Evolutionary conservation across 2,797 vertebrate species (phyloP).

Genomic region (Selene dorsalis): DNA sequence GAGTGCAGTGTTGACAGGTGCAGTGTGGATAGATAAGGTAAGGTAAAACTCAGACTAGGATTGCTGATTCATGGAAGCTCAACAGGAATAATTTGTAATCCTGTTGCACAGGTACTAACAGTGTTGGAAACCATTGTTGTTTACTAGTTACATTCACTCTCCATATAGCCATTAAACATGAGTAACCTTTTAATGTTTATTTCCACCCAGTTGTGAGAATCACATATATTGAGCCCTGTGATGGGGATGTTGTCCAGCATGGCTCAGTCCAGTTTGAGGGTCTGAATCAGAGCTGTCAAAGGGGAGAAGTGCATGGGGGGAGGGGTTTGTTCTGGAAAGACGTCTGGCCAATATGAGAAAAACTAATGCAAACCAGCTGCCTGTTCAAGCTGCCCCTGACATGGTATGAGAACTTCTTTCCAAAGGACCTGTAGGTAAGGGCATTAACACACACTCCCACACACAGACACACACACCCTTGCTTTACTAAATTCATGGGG

Average conservation of each 20-base stretch:
- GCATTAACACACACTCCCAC: conserved; percentile 43
- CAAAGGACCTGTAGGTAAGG: conserved; percentile 61
- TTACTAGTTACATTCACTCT: conserved; percentile 33
- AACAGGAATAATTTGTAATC: conserved; percentile 33
- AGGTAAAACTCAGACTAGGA: conserved; percentile 1
- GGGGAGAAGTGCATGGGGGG: background rate
- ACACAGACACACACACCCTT: too few relatives aligned
- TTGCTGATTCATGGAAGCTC: conserved; percentile 31
- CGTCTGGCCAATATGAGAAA: conserved; percentile 28
- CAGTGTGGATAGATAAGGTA: too few relatives aligned
- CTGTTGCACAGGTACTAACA: conserved; percentile 39
- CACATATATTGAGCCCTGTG: conserved; percentile 6
- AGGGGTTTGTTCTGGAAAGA: conserved; percentile 30
- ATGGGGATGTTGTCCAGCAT: conserved; percentile 29
- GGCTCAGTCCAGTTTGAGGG: conserved; percentile 19
- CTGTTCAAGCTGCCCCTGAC: conserved; percentile 44
- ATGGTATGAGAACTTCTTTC: conserved; percentile 48
- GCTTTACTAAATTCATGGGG: too few relatives aligned
- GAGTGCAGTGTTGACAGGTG: background rate
- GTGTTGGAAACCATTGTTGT: conserved; percentile 28
- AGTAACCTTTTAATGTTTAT: conserved; percentile 31
- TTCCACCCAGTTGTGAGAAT: conserved; percentile 26
- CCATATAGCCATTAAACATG: conserved; percentile 18
- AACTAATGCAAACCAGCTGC: conserved; percentile 60
- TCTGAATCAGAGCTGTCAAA: background rate